These are phyloP conservation scores for Actenoides lindsayi DNA, from an alignment of 2,113 vertebrate species.

Conservation along the genomic window DNA sequence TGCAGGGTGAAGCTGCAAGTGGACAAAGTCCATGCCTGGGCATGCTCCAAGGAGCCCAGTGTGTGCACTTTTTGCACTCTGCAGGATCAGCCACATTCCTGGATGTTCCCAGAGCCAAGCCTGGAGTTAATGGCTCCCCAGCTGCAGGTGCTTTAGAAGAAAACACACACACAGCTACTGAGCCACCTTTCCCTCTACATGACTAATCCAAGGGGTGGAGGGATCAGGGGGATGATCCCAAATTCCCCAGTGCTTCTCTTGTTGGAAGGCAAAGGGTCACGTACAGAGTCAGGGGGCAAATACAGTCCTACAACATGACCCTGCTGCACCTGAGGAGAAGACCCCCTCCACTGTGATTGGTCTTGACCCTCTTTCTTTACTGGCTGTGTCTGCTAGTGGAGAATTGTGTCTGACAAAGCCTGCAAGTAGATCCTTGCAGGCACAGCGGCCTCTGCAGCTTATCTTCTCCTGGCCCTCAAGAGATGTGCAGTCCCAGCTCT, in stretches of 20 bases:
- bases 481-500: not conserved
- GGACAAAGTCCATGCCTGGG: not conserved
- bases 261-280: not conserved
- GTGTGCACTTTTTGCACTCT: not conserved
- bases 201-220: not conserved
- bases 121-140: not conserved
- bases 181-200: rapidly evolving
- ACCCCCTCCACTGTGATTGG: not conserved
- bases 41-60: not conserved
- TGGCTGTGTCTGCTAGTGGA: not conserved
- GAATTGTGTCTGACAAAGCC: not conserved
- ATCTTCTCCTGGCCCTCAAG: not conserved
- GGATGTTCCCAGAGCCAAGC: not conserved
- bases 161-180: rapidly evolving
- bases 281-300: not conserved
- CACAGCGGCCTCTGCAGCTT: not conserved
- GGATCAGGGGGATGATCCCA: rapidly evolving
- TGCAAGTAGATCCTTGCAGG: not conserved
- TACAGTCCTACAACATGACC: not conserved
- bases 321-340: not conserved
- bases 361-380: not conserved
- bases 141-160: not conserved
- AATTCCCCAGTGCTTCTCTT: not conserved
- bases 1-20: not conserved
- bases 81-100: not conserved